Evolutionary conservation across 2,888 invertebrate genomes (phyloP), one percentile per base, ranked within the genome.

Genomic region (Sipunculus nudus): DNA sequence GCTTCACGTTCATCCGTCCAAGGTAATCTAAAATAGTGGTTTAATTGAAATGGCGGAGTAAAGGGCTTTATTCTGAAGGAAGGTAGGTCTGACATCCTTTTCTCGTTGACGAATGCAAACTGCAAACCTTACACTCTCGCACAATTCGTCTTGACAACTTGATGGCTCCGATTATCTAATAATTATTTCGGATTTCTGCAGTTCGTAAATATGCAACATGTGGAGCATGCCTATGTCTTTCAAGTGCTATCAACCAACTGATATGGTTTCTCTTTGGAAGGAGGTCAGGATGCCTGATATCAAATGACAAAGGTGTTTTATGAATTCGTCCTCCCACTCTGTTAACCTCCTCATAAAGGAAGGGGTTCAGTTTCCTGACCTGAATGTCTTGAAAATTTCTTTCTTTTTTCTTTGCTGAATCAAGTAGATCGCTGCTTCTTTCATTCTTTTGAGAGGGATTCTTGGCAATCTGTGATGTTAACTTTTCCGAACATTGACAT

Each of bases 141-240:
- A 53, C 39, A 16, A 53, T 21, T 21, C 16, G 47, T 21, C 45
- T 4, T n/a, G 21, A 46, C 13, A 53, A 4, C 13, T 46, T 46
- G 47, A 46, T 45, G 53, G 47, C 53, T 13, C 53, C 53, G 21
- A 53, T 26, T n/a, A 53, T 53, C 50, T 45, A 53, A 19, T 53
- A 53, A 5, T n/a, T 46, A 45, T 23, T 53, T 4, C 53, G 40
- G 16, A 53, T 46, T 50, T 53, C 53, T n/a, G 25, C 53, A 10
- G 53, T 53, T n/a, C 53, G 25, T 5, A 53, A 25, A n/a, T 53
- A 28, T 46, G 47, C 50, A 48, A 45, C 31, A 49, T 49, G 49
- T 6, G 32, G 13, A 21, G 49, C 49, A 19, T 49, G 29, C 4
- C 29, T 29, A 32, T 49, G 49, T n/a, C 29, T 29, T 32, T 49